Percentiles rank a stretch among this genome's conserved stretches.
Evolutionary conservation across 2,888 invertebrate genomes (phyloP).

Genomic region (Cynaeus angustus): DNA sequence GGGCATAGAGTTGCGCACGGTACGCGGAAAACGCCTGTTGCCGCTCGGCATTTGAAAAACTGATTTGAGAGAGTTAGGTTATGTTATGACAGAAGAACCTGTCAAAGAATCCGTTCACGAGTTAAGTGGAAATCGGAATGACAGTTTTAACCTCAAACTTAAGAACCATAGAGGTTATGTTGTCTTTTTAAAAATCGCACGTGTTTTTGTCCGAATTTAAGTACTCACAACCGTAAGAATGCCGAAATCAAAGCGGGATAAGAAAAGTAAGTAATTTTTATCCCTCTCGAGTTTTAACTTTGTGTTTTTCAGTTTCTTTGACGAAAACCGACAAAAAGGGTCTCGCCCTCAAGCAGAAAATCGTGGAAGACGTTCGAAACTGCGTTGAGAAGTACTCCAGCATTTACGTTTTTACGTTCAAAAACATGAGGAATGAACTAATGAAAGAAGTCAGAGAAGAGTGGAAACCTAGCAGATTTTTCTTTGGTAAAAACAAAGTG

Average conservation of each 20-base stretch:
- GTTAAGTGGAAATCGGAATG: no score
- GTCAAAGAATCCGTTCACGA: no score
- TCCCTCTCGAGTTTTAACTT: conserved; percentile 15
- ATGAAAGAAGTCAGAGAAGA: conserved; percentile 90
- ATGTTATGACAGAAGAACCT: conserved; percentile 6
- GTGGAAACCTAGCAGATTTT: conserved; percentile 94
- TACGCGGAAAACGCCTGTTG: conserved; percentile 62
- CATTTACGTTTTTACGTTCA: conserved; percentile 91
- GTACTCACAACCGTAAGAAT: conserved; percentile 17
- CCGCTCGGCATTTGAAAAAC: conserved; percentile 55
- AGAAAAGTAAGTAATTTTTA: conserved; percentile 34
- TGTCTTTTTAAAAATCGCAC: no score
- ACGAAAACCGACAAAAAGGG: conserved; percentile 97
- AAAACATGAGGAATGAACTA: conserved; percentile 94
- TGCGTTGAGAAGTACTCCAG: conserved; percentile 88
- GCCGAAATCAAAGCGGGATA: conserved; percentile 34
- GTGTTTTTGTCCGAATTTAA: no score
- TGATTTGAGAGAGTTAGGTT: conserved; percentile 10
- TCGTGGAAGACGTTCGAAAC: conserved; percentile 89
- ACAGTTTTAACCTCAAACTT: no score
- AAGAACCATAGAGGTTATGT: no score
- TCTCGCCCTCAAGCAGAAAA: conserved; percentile 88
- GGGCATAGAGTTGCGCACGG: conserved; percentile 59
- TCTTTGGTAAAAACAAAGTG: conserved; percentile 98
- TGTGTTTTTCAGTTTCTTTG: conserved; percentile 82